These are phyloP conservation scores for Nibea albiflora DNA, from an alignment of 2,113 vertebrate species.

Conservation along the genomic window DNA sequence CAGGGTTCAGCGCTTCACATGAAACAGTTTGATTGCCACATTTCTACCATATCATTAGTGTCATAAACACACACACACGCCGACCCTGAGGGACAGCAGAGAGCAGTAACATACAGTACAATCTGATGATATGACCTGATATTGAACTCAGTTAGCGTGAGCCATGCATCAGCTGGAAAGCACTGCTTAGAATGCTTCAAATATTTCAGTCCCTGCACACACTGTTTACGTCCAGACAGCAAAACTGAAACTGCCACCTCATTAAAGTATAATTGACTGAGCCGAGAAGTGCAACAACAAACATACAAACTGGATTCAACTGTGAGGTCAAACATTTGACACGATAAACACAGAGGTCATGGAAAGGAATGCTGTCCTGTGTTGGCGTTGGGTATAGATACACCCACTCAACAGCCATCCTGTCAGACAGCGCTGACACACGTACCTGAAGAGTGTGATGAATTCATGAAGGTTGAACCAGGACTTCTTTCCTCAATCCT, in stretches of 20 bases:
- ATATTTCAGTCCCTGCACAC: background rate
- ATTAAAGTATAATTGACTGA: background rate
- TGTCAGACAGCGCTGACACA: background rate
- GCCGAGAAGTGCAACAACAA: background rate
- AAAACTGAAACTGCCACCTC: background rate
- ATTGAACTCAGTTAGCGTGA: background rate
- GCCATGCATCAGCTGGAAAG: background rate
- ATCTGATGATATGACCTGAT: background rate
- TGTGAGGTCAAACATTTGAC: no score
- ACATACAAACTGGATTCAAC: background rate
- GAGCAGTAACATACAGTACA: background rate
- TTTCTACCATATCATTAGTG: background rate
- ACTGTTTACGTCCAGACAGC: background rate
- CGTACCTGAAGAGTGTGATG: constrained; percentile 67
- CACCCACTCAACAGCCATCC: background rate
- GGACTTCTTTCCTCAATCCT: constrained; percentile 9
- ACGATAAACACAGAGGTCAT: background rate
- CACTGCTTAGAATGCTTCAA: background rate
- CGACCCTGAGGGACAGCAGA: background rate
- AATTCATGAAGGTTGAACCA: constrained; percentile 66
- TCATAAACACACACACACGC: background rate
- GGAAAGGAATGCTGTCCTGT: background rate
- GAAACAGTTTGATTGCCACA: background rate
- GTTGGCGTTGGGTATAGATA: background rate
- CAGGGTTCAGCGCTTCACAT: background rate